These are phyloP conservation scores for Drosophila murphyi DNA, from an alignment of 1,140 invertebrate species.

Conservation along the genomic window DNA sequence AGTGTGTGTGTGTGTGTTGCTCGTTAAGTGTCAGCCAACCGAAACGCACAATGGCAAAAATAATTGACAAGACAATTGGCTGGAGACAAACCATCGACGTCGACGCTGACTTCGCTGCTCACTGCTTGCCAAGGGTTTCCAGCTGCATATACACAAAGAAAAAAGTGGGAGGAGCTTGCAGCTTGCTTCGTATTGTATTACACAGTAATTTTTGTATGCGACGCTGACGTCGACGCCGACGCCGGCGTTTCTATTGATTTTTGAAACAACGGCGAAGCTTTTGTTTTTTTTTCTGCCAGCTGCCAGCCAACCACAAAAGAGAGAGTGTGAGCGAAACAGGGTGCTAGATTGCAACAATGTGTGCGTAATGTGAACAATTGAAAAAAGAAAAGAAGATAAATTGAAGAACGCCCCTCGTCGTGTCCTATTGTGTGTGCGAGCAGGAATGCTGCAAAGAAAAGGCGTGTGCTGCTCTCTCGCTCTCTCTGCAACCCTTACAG, in stretches of 20 bases:
- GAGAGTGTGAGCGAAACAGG: too few relatives aligned
- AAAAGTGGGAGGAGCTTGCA: slow-evolving; percentile 58
- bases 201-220: slow-evolving; percentile 53
- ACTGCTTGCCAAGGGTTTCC: slow-evolving; percentile 15
- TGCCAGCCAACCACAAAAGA: too few relatives aligned
- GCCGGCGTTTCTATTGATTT: slow-evolving; percentile 57
- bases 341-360: slow-evolving; percentile 45
- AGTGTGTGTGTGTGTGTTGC: not conserved
- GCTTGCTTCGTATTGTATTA: slow-evolving; percentile 43
- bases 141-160: slow-evolving; percentile 5
- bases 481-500: not conserved
- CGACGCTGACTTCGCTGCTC: too few relatives aligned
- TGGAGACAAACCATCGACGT: slow-evolving; percentile 44
- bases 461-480: not conserved
- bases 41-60: slow-evolving; percentile 65
- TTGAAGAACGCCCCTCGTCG: too few relatives aligned
- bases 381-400: not conserved
- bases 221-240: slow-evolving; percentile 13
- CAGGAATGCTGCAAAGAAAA: too few relatives aligned
- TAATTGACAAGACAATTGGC: slow-evolving; percentile 77
- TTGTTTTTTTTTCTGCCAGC: slow-evolving; percentile 30
- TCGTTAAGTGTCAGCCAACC: slow-evolving; percentile 46
- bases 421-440: too few relatives aligned
- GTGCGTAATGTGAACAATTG: slow-evolving; percentile 52
- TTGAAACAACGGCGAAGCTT: slow-evolving; percentile 48